Evolutionary conservation across 2,113 vertebrate species (phyloP), one percentile per base, ranked within the genome.

Genomic region (Urocitellus parryii): DNA sequence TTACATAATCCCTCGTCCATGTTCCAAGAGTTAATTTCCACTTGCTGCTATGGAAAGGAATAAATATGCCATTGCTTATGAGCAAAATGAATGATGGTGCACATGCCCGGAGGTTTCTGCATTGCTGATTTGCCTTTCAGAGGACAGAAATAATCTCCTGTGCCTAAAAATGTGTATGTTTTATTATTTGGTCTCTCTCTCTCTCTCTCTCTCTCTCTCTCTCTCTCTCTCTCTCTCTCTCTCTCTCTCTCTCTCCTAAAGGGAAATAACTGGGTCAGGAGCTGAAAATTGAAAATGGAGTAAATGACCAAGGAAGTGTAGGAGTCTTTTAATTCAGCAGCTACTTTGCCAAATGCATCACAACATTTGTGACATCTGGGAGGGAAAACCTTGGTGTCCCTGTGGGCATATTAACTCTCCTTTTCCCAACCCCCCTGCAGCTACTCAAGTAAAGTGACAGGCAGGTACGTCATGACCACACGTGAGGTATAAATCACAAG

Each of bases 271-370:
- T 67, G 56, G 39, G 16, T 39, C 37, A 81, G 58, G 34, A 93
- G 37, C 51, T 77, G 67, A 78, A 78, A 88, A 73, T 58, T 86
- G 68, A 89, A 97, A 92, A 56, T 37, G 16, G 24, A 74, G 88
- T 79, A 90, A 27, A 39, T 77, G 11, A 42, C 48, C 72, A 56
- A 68, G 20, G 78, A 88, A 48, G 77, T 3, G 4, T 70, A 42
- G 6, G 32, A 5, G 4, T 78, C 32, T 91, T 51, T 37, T 27
- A 6, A 27, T 9, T 79, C 53, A 88, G 5, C n/a, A n/a, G 34
- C 34, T 74, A 4, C 17, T 12, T 53, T 91, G 84, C 13, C 4
- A 11, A 87, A 78, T n/a, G 3, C 18, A 72, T 63, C n/a, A 61
- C 37, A 65, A 14, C 4, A 68, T 82, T 83, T 82, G 8, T 2